Base-by-base conservation (phyloP, 2,113 vertebrate genomes). In the Peromyscus leucopus region DNA sequence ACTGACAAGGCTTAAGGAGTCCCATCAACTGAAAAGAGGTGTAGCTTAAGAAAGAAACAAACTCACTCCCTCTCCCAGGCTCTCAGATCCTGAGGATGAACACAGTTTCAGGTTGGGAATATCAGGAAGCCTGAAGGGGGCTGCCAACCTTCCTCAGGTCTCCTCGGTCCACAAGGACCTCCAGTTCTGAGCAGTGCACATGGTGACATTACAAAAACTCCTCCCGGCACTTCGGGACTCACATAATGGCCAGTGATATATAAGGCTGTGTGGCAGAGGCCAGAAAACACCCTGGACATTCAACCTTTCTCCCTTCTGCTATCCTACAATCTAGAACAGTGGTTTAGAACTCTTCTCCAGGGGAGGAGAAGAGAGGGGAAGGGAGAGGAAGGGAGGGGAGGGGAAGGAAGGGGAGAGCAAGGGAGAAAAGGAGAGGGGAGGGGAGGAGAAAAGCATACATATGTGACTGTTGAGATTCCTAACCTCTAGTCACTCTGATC, bases 141-240 rank as follows among this genome's bases (percentile, higher is more conserved):
- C 13, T 57, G 75, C 76, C 78, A 4, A 42, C 48, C 31, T 61
- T 28, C 72, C 59, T 48, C 46, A 69, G 65, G 51, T 48, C 31
- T 93, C 36, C 59, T 59, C 78, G 19, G 36, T 36, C 36, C 17
- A 72, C 16, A 36, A 71, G 15, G 31, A 71, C 36, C 33, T 4
- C 33, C 69, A n/a, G 36, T 33, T 72, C 69, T 72, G 36, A 72
- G 65, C 28, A 65, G 67, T 71, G 5, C 31, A 16, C 16, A 71
- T 15, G 31, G 15, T 71, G n/a, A n/a, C 19, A 82, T 71, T 75
- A 90, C 71, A 92, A 94, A 95, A 90, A 75, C 19, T 42, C 36
- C 80, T 78, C 33, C 46, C 48, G 71, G 59, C 51, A 88, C 46
- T 36, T 83, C 39, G 8, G 11, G 63, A 74, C 67, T 48, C 10